Percentiles rank a stretch among this genome's conserved stretches.
phyloP scores from a whole-genome alignment of 2,797 vertebrate species.

The Crypturellus tataupa region DNA sequence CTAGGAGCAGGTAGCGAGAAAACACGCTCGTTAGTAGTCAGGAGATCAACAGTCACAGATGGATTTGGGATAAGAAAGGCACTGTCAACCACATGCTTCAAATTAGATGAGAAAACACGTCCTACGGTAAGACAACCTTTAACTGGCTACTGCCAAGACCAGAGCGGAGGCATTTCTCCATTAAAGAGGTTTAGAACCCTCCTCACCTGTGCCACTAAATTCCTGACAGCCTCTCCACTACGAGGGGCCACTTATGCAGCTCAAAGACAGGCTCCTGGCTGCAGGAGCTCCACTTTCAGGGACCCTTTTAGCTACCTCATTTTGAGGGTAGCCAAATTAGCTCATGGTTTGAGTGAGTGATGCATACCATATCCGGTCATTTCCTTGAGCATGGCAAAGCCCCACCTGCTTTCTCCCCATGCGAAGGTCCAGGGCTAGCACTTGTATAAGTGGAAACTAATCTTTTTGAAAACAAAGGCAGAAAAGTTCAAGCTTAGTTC shows the following conservation, averaged over 20 bases:
- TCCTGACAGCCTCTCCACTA: not conserved
- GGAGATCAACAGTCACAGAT: not conserved
- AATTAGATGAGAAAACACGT: not conserved
- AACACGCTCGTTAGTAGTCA: not conserved
- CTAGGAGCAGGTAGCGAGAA: not conserved
- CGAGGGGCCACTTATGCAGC: accelerated
- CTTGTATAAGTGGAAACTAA: not conserved
- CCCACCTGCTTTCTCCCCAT: not conserved
- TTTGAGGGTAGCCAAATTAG: too few species aligned
- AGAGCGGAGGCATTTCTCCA: not conserved
- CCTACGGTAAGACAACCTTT: not conserved
- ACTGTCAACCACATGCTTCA: not conserved
- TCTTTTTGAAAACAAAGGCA: not conserved
- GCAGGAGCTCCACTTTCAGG: not conserved
- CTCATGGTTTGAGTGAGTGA: not conserved
- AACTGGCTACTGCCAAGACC: not conserved
- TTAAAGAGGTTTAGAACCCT: not conserved
- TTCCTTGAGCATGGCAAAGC: not conserved
- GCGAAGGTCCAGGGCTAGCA: not conserved
- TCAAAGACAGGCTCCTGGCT: not conserved
- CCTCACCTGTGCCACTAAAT: not conserved
- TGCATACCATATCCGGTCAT: not conserved
- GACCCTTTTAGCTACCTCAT: not conserved
- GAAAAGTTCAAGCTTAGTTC: accelerated
- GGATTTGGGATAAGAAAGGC: not conserved